Percentiles rank a stretch among this genome's conserved stretches.
Conservation (phyloP, 2,888 invertebrate genomes). For the Meteorus cinctellus region DNA sequence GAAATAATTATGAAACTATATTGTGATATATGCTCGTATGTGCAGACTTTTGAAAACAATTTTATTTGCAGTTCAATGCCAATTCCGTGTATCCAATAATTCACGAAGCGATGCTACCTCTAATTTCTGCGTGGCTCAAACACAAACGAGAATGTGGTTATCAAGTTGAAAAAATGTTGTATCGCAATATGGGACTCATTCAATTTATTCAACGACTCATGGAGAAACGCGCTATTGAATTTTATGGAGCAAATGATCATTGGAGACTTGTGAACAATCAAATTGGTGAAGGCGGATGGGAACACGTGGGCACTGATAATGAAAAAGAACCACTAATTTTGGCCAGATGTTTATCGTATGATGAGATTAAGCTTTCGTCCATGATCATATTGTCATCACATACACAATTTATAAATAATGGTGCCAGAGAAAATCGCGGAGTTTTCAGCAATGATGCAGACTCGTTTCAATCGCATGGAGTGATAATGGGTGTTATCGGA, state of each 20-base stretch:
- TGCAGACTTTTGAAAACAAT: not conserved
- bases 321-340: conserved; percentile 76
- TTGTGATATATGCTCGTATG: not conserved
- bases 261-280: conserved; percentile 75
- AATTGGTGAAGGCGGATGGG: conserved; percentile 76
- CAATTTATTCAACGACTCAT: conserved; percentile 77
- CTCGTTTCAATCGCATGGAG: conserved; percentile 74
- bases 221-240: conserved; percentile 76
- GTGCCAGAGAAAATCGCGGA: conserved; percentile 76
- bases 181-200: conserved; percentile 77
- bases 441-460: conserved; percentile 72
- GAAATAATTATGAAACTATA: not conserved
- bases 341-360: conserved; percentile 78
- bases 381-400: conserved; percentile 78
- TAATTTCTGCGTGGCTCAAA: conserved; percentile 80
- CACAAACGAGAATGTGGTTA: conserved; percentile 76
- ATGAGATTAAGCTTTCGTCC: conserved; percentile 79
- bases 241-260: conserved; percentile 74
- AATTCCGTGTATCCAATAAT: conserved; percentile 80
- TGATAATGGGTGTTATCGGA: conserved; percentile 74
- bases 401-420: conserved; percentile 78
- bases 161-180: conserved; percentile 75
- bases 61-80: conserved; percentile 60
- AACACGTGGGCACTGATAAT: conserved; percentile 76
- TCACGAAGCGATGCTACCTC: conserved; percentile 79